A percentile compares a stretch with the other conserved stretches of the same genome.
Evolutionary conservation across 2,797 vertebrate genomes (phyloP).

Genomic region (Pristis pectinata): DNA sequence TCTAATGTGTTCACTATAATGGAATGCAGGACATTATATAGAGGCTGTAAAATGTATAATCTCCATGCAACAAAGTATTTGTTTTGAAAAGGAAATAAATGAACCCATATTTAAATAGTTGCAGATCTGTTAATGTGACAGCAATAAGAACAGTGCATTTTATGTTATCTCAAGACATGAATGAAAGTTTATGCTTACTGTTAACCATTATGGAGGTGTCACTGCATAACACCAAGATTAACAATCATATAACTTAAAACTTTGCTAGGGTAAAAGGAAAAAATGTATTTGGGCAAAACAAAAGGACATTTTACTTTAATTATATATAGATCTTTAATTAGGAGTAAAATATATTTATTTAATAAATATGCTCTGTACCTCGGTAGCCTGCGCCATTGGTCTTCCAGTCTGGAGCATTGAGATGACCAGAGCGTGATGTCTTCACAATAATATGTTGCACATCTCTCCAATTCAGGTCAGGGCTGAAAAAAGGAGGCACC

Average conservation of each 20-base stretch:
- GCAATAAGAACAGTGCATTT: background rate
- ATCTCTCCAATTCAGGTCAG: slow-evolving; percentile 88
- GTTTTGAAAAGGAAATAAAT: background rate
- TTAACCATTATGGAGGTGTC: background rate
- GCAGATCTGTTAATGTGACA: background rate
- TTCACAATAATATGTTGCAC: slow-evolving; percentile 97
- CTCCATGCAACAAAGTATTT: background rate
- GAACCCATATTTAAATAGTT: background rate
- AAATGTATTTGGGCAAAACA: background rate
- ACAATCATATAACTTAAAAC: background rate
- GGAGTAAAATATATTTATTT: slow-evolving; percentile 42
- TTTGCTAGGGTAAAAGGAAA: background rate
- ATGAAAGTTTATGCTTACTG: background rate
- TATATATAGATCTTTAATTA: background rate
- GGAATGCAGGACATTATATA: background rate
- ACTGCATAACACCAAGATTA: background rate
- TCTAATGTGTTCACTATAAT: background rate
- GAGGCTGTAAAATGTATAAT: background rate
- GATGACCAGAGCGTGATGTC: slow-evolving; percentile 89
- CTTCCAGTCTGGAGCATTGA: slow-evolving; percentile 97
- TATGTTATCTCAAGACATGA: background rate
- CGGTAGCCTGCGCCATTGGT: slow-evolving; percentile 97
- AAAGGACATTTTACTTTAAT: background rate
- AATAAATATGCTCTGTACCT: slow-evolving; percentile 63
- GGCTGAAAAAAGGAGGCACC: slow-evolving; percentile 54